Conservation (phyloP, 2,113 vertebrate species). For the Chaetodon auriga region DNA sequence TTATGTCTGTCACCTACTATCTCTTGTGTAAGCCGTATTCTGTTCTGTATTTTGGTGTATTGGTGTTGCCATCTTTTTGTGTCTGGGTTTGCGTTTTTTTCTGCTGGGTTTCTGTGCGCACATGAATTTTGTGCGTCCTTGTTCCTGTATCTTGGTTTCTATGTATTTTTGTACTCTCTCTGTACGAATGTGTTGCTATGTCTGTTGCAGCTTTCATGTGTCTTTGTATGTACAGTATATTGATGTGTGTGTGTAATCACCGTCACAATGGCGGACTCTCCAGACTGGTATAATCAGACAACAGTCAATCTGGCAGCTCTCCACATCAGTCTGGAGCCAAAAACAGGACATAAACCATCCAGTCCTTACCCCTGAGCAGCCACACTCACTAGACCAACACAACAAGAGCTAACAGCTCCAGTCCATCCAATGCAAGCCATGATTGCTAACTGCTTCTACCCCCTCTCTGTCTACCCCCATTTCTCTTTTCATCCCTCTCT, state of each 20-base stretch:
- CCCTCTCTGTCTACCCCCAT: constrained; percentile 58
- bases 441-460: constrained; percentile 54
- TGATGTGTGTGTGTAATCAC: constrained; percentile 38
- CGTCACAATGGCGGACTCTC: constrained; percentile 65
- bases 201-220: constrained; percentile 22
- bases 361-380: constrained; percentile 56
- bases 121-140: background rate
- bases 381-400: constrained; percentile 64
- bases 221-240: constrained; percentile 28
- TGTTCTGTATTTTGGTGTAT: constrained; percentile 36
- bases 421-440: constrained; percentile 37
- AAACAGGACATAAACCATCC: constrained; percentile 69
- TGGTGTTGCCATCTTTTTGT: constrained; percentile 7
- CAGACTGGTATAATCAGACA: constrained; percentile 75
- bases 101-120: background rate
- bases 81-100: background rate
- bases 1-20: constrained; percentile 76
- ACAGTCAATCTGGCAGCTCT: constrained; percentile 74
- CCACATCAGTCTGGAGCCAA: constrained; percentile 68
- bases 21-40: constrained; percentile 56
- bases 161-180: constrained; percentile 6
- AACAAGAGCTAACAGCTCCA: constrained; percentile 56
- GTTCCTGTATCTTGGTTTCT: constrained; percentile 4
- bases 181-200: constrained; percentile 13
- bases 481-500: constrained; percentile 67